Evolutionary conservation across 2,797 vertebrate genomes (phyloP), one percentile per base, ranked within the genome.

Genomic region (Alexandromys oeconomus): DNA sequence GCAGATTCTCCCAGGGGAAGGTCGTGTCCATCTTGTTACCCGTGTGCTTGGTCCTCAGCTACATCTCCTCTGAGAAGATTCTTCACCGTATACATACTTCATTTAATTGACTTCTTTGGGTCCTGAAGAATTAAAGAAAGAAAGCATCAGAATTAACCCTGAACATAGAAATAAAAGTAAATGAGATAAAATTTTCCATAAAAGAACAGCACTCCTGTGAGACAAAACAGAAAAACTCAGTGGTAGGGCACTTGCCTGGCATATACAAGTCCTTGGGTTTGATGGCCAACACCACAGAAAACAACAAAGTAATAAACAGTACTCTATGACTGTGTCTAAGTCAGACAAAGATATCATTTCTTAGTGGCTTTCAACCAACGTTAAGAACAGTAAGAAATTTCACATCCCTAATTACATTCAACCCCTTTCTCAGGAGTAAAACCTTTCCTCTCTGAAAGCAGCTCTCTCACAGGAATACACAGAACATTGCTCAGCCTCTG

Each of bases 121-220:
- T n/a, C 63, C 21, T 48, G 61, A 85, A 85, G n/a, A 67, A 48
- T 85, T 46, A 67, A 84, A 61, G 17, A 51, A 74, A 46, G 19
- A 85, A 89, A 69, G 40, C 19, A 65, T 57, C 29, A 91, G 63
- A 76, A 92, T 46, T 40, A 57, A 79, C 63, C 92, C 78, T 79
- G 85, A 94, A 34, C 21, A 59, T 46, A 31, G 1, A 65, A 92
- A 82, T 82, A 88, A 94, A 90, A 79, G 63, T 81, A 92, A 96
- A 86, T 46, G 89, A 94, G 71, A 93, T 69, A 89, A 73, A 87
- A 87, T 67, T 69, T 87, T n/a, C 25, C 6, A 12, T 27, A 57
- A 89, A 96, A 91, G 23, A 12, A 89, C 59, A 95, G 27, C 6
- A 67, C 5, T 73, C 40, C 57, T 46, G 6, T 51, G 80, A 91